Percentiles rank a stretch among this genome's conserved stretches.
Conservation (phyloP, 2,113 vertebrate genomes). For the Neodontobutis hainanensis region DNA sequence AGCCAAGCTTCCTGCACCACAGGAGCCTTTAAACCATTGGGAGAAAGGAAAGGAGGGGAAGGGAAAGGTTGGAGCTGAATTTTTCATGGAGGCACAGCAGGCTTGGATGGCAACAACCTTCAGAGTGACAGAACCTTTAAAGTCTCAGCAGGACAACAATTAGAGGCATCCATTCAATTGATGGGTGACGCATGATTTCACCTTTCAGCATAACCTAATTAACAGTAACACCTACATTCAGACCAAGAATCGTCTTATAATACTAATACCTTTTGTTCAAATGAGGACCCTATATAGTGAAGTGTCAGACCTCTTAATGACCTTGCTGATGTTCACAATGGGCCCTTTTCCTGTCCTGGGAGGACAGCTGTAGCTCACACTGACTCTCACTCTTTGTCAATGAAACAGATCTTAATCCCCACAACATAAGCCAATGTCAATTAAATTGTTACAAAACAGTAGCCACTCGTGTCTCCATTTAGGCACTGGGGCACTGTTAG, state of each 20-base stretch:
- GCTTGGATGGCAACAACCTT: conserved; percentile 26
- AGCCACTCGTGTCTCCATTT: conserved; percentile 29
- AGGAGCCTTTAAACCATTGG: conserved; percentile 47
- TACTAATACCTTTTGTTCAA: not conserved
- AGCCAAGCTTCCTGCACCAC: conserved; percentile 53
- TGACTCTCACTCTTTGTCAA: conserved; percentile 33
- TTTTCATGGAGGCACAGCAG: conserved; percentile 75
- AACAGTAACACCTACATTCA: conserved; percentile 4
- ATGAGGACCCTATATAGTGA: not conserved
- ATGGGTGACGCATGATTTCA: conserved; percentile 34
- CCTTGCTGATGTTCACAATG: conserved; percentile 5
- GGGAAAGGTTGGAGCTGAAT: conserved; percentile 77
- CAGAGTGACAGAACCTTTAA: conserved; percentile 47
- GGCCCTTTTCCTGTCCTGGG: conserved; percentile 12
- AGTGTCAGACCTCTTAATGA: conserved; percentile 27
- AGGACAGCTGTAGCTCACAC: not conserved
- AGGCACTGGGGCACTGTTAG: not conserved
- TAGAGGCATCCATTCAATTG: conserved; percentile 11
- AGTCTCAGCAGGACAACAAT: conserved; percentile 41
- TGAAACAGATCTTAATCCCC: conserved; percentile 50
- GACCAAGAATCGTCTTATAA: not conserved
- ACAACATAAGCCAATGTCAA: conserved; percentile 25
- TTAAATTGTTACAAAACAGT: conserved; percentile 40
- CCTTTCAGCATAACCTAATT: conserved; percentile 7
- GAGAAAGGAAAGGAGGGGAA: conserved; percentile 34